These are phyloP conservation scores for Epicampocera succincta DNA, from an alignment of 2,888 invertebrate genomes.

Conservation along the genomic window DNA sequence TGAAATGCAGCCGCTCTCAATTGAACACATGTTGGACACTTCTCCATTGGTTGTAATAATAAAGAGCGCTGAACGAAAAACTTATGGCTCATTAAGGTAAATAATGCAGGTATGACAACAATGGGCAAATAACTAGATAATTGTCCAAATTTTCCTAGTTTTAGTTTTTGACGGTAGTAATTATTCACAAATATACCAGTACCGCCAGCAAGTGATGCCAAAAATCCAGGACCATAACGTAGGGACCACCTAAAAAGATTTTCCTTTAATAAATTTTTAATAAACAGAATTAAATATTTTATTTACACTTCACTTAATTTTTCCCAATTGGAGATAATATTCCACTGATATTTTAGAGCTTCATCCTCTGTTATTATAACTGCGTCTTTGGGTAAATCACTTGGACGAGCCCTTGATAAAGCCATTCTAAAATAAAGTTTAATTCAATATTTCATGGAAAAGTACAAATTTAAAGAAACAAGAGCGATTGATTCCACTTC, in stretches of 20 bases:
- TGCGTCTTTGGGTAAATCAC: slow-evolving; percentile 84
- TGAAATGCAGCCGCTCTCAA: slow-evolving; percentile 84
- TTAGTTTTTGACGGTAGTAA: slow-evolving; percentile 85
- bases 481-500: not conserved
- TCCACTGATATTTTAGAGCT: slow-evolving; percentile 84
- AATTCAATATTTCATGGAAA: slow-evolving; percentile 27
- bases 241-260: slow-evolving; percentile 82
- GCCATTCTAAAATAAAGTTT: slow-evolving; percentile 82
- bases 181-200: slow-evolving; percentile 85
- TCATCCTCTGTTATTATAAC: slow-evolving; percentile 83
- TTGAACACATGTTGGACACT: slow-evolving; percentile 87
- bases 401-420: slow-evolving; percentile 80
- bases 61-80: slow-evolving; percentile 84
- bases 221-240: slow-evolving; percentile 82
- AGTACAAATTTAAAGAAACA: not conserved
- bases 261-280: not conserved
- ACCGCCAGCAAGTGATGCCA: slow-evolving; percentile 83
- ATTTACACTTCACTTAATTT: slow-evolving; percentile 85
- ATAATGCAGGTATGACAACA: slow-evolving; percentile 84
- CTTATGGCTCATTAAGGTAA: slow-evolving; percentile 84
- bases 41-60: slow-evolving; percentile 82
- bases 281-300: not conserved
- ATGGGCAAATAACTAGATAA: slow-evolving; percentile 85
- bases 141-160: slow-evolving; percentile 84
- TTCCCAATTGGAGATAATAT: slow-evolving; percentile 84